A percentile compares a stretch with the other conserved stretches of the same genome.
Evolutionary conservation across 2,888 invertebrate species (phyloP).

Genomic region (Ophion obscuratus): DNA sequence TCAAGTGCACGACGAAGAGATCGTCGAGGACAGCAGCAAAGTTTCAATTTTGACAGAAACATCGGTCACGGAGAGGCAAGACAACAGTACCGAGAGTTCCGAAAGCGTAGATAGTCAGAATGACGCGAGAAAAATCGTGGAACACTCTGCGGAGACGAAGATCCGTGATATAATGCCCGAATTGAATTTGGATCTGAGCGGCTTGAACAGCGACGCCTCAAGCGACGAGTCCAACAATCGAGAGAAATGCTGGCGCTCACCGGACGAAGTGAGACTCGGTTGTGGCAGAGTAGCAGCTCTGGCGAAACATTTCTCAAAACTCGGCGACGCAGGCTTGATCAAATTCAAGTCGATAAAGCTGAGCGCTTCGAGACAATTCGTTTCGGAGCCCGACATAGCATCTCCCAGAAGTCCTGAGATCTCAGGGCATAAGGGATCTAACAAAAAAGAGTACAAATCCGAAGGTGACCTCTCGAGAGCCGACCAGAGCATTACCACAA

Average conservation of each 20-base stretch:
- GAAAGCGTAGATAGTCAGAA: constrained; percentile 59
- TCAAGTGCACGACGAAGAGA: constrained; percentile 37
- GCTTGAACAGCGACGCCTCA: constrained; percentile 77
- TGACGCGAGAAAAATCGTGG: constrained; percentile 27
- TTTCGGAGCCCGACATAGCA: constrained; percentile 82
- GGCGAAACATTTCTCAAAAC: constrained; percentile 87
- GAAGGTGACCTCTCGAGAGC: constrained; percentile 76
- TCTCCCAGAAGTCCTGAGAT: constrained; percentile 71
- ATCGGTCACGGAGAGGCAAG: constrained; percentile 14
- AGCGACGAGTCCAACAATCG: constrained; percentile 73
- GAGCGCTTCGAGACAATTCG: constrained; percentile 75
- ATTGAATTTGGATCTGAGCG: constrained; percentile 82
- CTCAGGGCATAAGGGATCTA: constrained; percentile 32
- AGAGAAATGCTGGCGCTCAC: constrained; percentile 89
- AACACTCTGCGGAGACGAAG: constrained; percentile 63
- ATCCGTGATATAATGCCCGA: constrained; percentile 77
- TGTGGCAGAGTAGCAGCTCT: constrained; percentile 90
- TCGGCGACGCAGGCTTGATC: constrained; percentile 82
- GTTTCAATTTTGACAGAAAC: constrained; percentile 1
- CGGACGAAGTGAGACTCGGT: constrained; percentile 89
- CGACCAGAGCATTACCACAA: constrained; percentile 73
- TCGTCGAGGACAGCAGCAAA: neutral
- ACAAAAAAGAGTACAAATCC: constrained; percentile 76
- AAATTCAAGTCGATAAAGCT: constrained; percentile 78
- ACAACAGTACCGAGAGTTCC: constrained; percentile 54